These are phyloP conservation scores for Nesometra sesokonis DNA, from an alignment of 35 echinoderm and acorn worm genomes.

Conservation along the genomic window DNA sequence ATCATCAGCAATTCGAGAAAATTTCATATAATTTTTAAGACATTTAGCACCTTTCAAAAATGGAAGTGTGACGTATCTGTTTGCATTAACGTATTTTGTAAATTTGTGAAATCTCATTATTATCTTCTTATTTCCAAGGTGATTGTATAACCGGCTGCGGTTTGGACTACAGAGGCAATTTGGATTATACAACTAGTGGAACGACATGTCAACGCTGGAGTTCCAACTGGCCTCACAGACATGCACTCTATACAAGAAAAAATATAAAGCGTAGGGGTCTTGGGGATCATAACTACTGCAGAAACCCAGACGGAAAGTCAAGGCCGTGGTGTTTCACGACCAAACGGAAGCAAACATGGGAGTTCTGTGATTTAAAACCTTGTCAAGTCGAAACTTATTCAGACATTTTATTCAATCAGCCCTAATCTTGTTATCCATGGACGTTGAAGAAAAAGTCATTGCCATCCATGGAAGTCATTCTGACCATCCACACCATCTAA, in stretches of 20 bases:
- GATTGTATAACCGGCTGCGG: constrained; percentile 52
- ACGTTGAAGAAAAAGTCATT: too few species aligned
- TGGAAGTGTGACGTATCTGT: too few species aligned
- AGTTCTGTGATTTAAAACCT: constrained; percentile 65
- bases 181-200: constrained; percentile 62
- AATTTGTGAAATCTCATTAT: too few species aligned
- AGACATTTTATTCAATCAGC: too few species aligned
- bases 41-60: too few species aligned
- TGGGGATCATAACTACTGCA: constrained; percentile 79
- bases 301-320: constrained; percentile 59
- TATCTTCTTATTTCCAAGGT: background rate
- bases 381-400: too few species aligned
- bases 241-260: constrained; percentile 28
- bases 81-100: too few species aligned
- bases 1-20: too few species aligned
- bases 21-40: too few species aligned
- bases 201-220: constrained; percentile 88
- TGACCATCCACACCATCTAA: too few species aligned
- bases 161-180: constrained; percentile 56
- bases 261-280: constrained; percentile 49
- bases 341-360: constrained; percentile 52
- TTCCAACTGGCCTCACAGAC: constrained; percentile 66
- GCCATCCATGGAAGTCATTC: too few species aligned
- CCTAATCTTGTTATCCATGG: too few species aligned
- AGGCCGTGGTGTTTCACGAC: constrained; percentile 95